Base-by-base conservation (phyloP, 2,113 vertebrate genomes). In the Erpornis zantholeuca region DNA sequence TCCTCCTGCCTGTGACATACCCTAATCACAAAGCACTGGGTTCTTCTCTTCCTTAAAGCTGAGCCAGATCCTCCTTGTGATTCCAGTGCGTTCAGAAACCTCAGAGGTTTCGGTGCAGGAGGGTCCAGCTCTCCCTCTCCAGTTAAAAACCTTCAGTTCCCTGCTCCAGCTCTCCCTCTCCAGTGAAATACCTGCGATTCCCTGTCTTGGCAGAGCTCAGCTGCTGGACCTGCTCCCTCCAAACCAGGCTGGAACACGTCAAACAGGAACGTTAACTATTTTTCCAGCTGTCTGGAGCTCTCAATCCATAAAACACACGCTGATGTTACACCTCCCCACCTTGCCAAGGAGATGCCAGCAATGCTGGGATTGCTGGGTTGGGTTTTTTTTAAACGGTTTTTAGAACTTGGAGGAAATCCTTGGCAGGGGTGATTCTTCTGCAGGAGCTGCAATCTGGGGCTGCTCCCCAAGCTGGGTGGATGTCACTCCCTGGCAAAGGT, bases 271-370 rank as follows among this genome's bases (percentile, higher is more conserved):
- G 4, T 44, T 91, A 90, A 96, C 84, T 92, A 8, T 77, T 95
- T 95, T 92, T 88, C 87, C 93, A 92, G 89, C 91, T 94, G 93
- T 77, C 93, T 85, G 91, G 44, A 91, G 81, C 89, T 90, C 78
- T 19, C 0, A 0, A n/a, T 13, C 94, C 83, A 44, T 94, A 79
- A 92, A 95, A 61, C 53, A 57, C 82, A 53, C n/a, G 0, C 54
- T n/a, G 68, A 44, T 6, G 52, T 60, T 69, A 16, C 40, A 82
- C 33, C 47, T 83, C 64, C 24, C 11, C 24, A 19, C 82, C 35
- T 85, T 3, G 40, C 82, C 87, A 71, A 85, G 87, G 85, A 90
- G 92, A 75, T 96, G 87, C 90, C 82, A 63, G 71, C 4, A 56
- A 40, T 14, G 31, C 40, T 29, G 31, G 24, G 17, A 19, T 9